These are phyloP conservation scores for Dryadula phaetusa DNA, from an alignment of 2,888 invertebrate genomes.

Conservation along the genomic window DNA sequence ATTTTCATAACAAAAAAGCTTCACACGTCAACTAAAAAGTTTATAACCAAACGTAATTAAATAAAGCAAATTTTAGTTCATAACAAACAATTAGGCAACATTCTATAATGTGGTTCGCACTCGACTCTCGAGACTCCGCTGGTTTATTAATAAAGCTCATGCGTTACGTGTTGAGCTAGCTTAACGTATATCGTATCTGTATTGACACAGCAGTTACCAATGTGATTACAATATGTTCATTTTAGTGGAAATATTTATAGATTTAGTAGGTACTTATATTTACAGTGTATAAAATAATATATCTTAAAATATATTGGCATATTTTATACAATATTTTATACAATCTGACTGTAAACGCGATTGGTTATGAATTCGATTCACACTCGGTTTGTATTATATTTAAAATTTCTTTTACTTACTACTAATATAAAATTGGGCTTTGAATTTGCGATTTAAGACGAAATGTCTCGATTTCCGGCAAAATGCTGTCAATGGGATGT, in stretches of 20 bases:
- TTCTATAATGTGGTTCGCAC: conserved; percentile 13
- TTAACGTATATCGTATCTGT: background rate
- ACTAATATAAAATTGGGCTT: too few relatives aligned
- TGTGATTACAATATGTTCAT: background rate
- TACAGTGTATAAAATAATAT: background rate
- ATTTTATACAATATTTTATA: too few relatives aligned
- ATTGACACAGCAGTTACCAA: background rate
- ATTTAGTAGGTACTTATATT: background rate
- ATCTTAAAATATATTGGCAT: too few relatives aligned
- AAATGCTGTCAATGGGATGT: too few relatives aligned
- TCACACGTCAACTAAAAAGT: background rate
- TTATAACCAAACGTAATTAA: background rate
- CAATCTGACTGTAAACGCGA: too few relatives aligned
- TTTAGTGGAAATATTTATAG: background rate
- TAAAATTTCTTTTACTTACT: too few relatives aligned
- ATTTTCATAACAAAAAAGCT: background rate
- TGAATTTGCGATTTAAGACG: background rate
- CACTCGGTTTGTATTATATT: too few relatives aligned
- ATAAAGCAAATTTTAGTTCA: conserved; percentile 14
- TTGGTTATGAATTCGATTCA: too few relatives aligned
- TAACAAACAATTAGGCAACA: conserved; percentile 10
- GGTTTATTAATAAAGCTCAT: conserved; percentile 20
- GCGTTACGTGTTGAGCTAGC: background rate
- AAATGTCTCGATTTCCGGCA: too few relatives aligned
- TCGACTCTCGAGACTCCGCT: conserved; percentile 12